Evolutionary conservation across 2,888 invertebrate genomes (phyloP).

Genomic region (Perdita meconis): DNA sequence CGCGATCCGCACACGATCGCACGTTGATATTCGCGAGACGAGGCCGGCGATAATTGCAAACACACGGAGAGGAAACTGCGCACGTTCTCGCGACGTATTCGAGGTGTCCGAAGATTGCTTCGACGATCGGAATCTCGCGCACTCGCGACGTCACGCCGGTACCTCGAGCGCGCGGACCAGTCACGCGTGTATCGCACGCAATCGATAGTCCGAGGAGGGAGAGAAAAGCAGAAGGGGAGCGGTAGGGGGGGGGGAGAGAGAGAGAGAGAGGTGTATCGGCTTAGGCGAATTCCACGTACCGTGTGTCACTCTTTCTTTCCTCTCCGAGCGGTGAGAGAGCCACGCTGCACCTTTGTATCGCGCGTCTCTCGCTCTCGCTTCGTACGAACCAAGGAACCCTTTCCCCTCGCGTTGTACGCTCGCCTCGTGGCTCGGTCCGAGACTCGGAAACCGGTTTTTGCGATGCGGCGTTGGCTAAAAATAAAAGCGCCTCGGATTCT

Average conservation of each 20-base stretch:
- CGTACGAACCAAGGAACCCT: slow-evolving; percentile 53
- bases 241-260: slow-evolving; percentile 14
- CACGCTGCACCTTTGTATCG: slow-evolving; percentile 46
- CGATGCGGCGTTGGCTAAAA: slow-evolving; percentile 72
- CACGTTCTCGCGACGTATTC: background rate
- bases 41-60: no score
- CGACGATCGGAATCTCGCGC: slow-evolving; percentile 43
- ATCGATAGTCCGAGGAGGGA: slow-evolving; percentile 61
- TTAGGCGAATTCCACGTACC: slow-evolving; percentile 63
- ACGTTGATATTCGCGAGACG: no score
- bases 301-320: slow-evolving; percentile 67
- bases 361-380: slow-evolving; percentile 47
- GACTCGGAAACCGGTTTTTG: slow-evolving; percentile 78
- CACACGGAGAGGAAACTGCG: no score
- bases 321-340: background rate
- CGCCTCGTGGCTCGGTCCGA: slow-evolving; percentile 52
- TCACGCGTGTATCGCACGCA: slow-evolving; percentile 61
- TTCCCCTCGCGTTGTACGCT: slow-evolving; percentile 49
- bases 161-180: slow-evolving; percentile 30
- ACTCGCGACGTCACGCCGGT: slow-evolving; percentile 47
- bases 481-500: slow-evolving; percentile 65
- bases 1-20: no score
- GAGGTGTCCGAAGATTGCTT: background rate
- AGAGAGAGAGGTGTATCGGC: slow-evolving; percentile 49
- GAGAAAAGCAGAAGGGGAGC: slow-evolving; percentile 31